phyloP scores from a whole-genome alignment of 1,140 invertebrate genomes.

The Delia radicum region DNA sequence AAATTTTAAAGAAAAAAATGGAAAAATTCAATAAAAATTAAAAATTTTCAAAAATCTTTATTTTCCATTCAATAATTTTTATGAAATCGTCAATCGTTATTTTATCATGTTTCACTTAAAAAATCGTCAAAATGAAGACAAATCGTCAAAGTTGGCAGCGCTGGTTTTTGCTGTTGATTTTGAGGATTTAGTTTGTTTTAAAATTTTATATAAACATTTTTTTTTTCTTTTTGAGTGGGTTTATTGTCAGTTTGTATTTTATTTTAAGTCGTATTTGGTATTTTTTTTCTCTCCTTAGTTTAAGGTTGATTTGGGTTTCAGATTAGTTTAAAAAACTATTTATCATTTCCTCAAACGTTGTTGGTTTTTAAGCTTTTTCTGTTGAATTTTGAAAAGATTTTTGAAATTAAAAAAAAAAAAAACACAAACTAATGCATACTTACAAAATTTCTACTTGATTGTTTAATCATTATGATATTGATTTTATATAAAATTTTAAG shows the following conservation, averaged over 20 bases:
- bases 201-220: too few relatives aligned
- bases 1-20: too few relatives aligned
- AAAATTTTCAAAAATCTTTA: too few relatives aligned
- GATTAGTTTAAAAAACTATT: background rate
- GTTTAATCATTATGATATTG: background rate
- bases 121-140: too few relatives aligned
- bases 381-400: background rate
- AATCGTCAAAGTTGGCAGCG: too few relatives aligned
- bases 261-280: background rate
- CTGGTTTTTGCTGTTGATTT: too few relatives aligned
- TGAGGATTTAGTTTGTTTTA: constrained; percentile 2
- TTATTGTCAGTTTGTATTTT: background rate
- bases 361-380: background rate
- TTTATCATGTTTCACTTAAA: too few relatives aligned
- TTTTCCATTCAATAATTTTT: too few relatives aligned
- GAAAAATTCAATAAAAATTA: too few relatives aligned
- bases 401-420: background rate
- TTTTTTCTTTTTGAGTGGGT: background rate
- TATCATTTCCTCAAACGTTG: background rate
- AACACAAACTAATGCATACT: background rate
- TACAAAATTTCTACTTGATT: background rate
- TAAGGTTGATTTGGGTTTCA: constrained; percentile 4
- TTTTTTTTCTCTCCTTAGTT: background rate
- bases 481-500: background rate
- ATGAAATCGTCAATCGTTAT: too few relatives aligned